Percentiles rank a stretch among this genome's conserved stretches.
Evolutionary conservation across 2,797 vertebrate species (phyloP).

Genomic region (Rhyacichthys aspro): DNA sequence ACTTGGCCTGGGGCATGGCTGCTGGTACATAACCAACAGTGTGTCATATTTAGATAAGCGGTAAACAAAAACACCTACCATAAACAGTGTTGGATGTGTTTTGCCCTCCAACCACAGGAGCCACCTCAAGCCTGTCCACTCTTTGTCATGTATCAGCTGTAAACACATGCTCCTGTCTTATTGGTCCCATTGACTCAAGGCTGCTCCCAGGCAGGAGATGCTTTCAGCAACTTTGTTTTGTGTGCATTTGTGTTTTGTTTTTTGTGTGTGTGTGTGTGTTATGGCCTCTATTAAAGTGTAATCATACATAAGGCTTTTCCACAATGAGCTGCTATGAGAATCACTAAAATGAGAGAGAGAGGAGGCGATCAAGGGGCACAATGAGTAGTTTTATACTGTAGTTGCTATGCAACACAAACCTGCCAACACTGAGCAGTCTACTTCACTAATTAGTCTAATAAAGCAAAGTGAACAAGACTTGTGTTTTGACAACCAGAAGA

Average conservation of each 20-base stretch:
- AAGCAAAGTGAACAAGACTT: conserved; percentile 19
- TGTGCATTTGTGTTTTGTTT: conserved; percentile 1
- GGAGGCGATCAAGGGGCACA: conserved; percentile 35
- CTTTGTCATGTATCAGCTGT: conserved; percentile 55
- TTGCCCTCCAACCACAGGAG: conserved; percentile 68
- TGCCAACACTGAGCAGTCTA: conserved; percentile 13
- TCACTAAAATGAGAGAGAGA: conserved; percentile 22
- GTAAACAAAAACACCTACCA: conserved; percentile 49
- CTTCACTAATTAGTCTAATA: conserved; percentile 12
- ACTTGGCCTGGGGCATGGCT: conserved; percentile 48
- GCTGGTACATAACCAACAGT: conserved; percentile 49
- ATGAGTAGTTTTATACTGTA: conserved; percentile 10
- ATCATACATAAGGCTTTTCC: conserved; percentile 39
- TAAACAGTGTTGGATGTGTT: conserved; percentile 58
- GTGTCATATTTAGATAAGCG: conserved; percentile 61
- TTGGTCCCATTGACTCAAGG: conserved; percentile 43
- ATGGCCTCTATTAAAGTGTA: conserved; percentile 31
- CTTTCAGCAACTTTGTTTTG: conserved; percentile 36
- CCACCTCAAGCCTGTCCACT: conserved; percentile 47
- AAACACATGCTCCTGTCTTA: conserved; percentile 54
- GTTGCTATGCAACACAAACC: conserved; percentile 46
- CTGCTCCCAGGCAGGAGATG: conserved; percentile 32
- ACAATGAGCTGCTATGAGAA: conserved; percentile 25
- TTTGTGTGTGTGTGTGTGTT: conserved; percentile 28
- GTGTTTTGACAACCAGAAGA: neutral